Evolutionary conservation across 2,113 vertebrate genomes (phyloP), one percentile per base, ranked within the genome.

Genomic region (Gymnobelideus leadbeateri): DNA sequence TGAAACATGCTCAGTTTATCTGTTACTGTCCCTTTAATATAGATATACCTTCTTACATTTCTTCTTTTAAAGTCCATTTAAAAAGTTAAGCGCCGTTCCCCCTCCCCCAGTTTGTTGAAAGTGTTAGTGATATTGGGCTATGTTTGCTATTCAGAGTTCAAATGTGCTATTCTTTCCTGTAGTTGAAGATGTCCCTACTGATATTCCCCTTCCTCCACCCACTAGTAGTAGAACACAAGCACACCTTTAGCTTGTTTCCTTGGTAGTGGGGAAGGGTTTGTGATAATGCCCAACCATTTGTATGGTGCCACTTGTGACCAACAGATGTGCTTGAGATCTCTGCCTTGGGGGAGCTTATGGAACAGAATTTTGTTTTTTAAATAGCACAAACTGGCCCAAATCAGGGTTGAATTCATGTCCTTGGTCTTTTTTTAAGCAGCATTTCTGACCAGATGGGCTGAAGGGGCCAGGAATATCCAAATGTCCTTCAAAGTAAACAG

Each of bases 181-280:
- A 90, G 96, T 53, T 95, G 93, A 95, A 95, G 91, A 91, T 96
- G 91, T 97, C 89, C 51, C 43, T 89, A 25, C 68, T 94, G 46
- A n/a, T 21, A 43, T 43, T 84, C n/a, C n/a, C 68, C 68, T 84
- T 84, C 68, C 68, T 84, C n/a, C 6, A 50, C 51, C 96, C 53
- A 37, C 25, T 53, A 3, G 91, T 49, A 77, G 28, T 95, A 95
- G 94, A 96, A 93, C 31, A n/a, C n/a, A 90, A 89, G 96, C 53
- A 95, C 92, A 84, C 68, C 37, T 97, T 97, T 96, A 91, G 94
- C 91, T 92, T 97, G 92, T 96, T 97, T 95, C 57, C 94, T 96
- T 95, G 94, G 89, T 96, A 96, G 89, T 61, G 89, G 93, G 91
- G 96, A 43, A 91, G 95, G 91, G 57, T 94, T 92, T 61, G 89